These are phyloP conservation scores for Tetragnatha montana DNA, from an alignment of 2,888 invertebrate genomes.

Conservation along the genomic window DNA sequence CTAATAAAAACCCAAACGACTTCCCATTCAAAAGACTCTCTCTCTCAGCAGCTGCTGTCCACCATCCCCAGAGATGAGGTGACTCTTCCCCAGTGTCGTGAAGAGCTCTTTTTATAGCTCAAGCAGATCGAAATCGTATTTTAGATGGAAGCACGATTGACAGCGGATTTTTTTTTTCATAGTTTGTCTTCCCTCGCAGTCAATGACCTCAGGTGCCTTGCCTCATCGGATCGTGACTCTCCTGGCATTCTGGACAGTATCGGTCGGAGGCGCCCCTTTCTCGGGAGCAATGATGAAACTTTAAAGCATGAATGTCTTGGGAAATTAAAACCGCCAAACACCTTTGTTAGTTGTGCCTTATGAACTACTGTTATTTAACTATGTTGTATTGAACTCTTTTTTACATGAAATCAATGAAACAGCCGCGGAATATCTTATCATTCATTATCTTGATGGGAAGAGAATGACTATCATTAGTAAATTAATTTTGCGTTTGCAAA, in stretches of 20 bases:
- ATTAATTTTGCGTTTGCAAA: no score
- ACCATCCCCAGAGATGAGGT: neutral
- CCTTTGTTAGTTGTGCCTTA: no score
- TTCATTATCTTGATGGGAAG: no score
- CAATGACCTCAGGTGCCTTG: constrained; percentile 8
- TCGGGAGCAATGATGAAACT: neutral
- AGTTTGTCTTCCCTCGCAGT: neutral
- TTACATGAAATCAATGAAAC: no score
- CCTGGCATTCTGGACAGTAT: neutral
- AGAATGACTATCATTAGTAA: no score
- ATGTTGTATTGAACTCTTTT: no score
- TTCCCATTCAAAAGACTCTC: neutral
- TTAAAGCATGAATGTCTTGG: neutral
- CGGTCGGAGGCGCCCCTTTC: neutral
- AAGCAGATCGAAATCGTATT: neutral
- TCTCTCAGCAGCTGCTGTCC: neutral
- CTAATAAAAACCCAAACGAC: neutral
- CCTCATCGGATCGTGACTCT: neutral
- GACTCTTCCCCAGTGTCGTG: neutral
- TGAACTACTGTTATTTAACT: no score
- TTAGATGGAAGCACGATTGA: neutral
- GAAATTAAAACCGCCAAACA: neutral
- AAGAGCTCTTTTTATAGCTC: neutral
- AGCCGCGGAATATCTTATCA: no score
- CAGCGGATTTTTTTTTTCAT: neutral